phyloP scores from a whole-genome alignment of 2,113 vertebrate species.

The Elephantulus edwardii region DNA sequence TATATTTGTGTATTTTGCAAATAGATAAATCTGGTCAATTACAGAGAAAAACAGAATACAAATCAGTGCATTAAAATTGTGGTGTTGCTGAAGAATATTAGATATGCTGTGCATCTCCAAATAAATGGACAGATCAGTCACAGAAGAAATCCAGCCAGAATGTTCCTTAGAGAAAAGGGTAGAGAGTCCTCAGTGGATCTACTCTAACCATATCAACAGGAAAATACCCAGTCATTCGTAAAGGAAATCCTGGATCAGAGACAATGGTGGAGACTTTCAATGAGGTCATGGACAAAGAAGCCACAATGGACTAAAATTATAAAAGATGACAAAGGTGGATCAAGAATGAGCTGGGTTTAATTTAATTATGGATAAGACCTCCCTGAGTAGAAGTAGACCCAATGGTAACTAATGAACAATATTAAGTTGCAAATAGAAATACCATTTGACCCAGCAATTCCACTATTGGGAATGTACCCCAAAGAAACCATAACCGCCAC shows the following conservation, averaged over 20 bases:
- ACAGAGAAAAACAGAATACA: neutral
- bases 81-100: neutral
- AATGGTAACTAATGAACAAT: too few species aligned
- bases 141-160: neutral
- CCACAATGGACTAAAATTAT: too few species aligned
- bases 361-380: too few species aligned
- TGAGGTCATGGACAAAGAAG: too few species aligned
- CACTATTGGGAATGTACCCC: too few species aligned
- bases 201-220: neutral
- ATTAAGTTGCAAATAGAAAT: too few species aligned
- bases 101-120: neutral
- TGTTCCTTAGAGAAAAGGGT: neutral
- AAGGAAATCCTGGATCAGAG: neutral
- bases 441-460: too few species aligned
- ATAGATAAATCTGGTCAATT: neutral
- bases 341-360: too few species aligned
- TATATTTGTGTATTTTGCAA: neutral
- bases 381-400: too few species aligned
- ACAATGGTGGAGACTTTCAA: too few species aligned
- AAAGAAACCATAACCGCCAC: too few species aligned
- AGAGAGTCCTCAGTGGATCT: neutral
- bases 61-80: neutral
- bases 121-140: neutral
- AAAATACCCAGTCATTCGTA: neutral
- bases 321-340: too few species aligned